A percentile compares a stretch with the other conserved stretches of the same genome.
These are phyloP conservation scores for Colinus virginianus DNA, from an alignment of 2,113 vertebrate genomes.

Conservation along the genomic window DNA sequence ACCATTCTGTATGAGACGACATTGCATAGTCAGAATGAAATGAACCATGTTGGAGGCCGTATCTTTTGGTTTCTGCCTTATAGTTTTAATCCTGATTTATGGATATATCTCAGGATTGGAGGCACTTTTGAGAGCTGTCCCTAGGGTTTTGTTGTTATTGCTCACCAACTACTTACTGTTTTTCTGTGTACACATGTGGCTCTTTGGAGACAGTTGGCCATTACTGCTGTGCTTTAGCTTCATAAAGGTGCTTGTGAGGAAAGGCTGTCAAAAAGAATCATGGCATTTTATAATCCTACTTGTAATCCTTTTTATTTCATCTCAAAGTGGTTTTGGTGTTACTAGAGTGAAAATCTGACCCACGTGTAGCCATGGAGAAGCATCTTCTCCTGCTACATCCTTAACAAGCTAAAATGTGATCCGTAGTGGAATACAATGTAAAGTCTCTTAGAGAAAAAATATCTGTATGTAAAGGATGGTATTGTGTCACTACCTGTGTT, in stretches of 20 bases:
- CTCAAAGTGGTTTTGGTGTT: background rate
- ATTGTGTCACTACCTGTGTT: rapidly evolving
- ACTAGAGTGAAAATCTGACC: background rate
- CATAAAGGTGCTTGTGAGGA: background rate
- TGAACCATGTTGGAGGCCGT: no score
- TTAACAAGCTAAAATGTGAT: background rate
- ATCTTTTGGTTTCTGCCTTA: background rate
- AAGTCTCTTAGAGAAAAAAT: background rate
- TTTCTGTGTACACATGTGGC: background rate
- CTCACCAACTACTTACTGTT: background rate
- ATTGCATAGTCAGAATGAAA: no score
- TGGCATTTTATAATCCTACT: background rate
- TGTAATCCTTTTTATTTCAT: background rate
- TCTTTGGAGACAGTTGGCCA: background rate
- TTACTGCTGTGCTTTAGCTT: background rate
- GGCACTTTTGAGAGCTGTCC: background rate
- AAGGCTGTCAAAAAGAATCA: background rate
- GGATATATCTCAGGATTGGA: background rate
- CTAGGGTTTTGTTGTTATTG: background rate
- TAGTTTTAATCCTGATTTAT: background rate
- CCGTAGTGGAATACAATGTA: background rate
- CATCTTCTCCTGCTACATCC: background rate
- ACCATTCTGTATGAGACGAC: background rate
- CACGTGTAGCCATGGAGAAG: background rate
- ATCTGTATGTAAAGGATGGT: background rate